Conservation (phyloP, 1,140 invertebrate genomes). For the Papilio dardanus region DNA sequence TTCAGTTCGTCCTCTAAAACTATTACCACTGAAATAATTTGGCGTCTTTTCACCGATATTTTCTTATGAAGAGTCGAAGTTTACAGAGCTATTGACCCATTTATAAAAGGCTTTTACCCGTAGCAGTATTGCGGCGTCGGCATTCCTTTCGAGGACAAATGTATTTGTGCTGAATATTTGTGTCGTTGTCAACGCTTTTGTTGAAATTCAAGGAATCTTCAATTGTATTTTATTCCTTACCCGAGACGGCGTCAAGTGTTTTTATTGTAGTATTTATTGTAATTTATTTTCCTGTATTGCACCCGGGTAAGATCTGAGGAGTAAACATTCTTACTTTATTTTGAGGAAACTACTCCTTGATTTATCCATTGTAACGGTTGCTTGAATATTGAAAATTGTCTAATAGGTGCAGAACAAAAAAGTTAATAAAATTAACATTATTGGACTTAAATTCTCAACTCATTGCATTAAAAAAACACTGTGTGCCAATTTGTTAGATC, state of each 20-base stretch:
- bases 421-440: too few relatives aligned
- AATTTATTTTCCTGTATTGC: constrained; percentile 27
- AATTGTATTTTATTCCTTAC: constrained; percentile 35
- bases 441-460: too few relatives aligned
- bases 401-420: not conserved
- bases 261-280: constrained; percentile 26
- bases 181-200: constrained; percentile 19
- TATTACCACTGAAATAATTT: constrained; percentile 15
- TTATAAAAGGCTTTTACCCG: constrained; percentile 35
- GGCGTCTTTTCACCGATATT: constrained; percentile 28
- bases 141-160: constrained; percentile 38
- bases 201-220: constrained; percentile 30
- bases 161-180: constrained; percentile 39
- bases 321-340: not conserved
- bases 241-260: constrained; percentile 14
- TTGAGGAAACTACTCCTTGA: not conserved
- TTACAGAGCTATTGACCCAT: constrained; percentile 37
- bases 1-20: not conserved
- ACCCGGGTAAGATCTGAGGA: not conserved
- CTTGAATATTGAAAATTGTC: not conserved
- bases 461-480: too few relatives aligned
- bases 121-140: constrained; percentile 31
- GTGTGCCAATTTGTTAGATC: too few relatives aligned
- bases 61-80: constrained; percentile 35
- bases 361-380: too few relatives aligned